These are phyloP conservation scores for Maccullochella peelii DNA, from an alignment of 2,113 vertebrate species.

Conservation along the genomic window DNA sequence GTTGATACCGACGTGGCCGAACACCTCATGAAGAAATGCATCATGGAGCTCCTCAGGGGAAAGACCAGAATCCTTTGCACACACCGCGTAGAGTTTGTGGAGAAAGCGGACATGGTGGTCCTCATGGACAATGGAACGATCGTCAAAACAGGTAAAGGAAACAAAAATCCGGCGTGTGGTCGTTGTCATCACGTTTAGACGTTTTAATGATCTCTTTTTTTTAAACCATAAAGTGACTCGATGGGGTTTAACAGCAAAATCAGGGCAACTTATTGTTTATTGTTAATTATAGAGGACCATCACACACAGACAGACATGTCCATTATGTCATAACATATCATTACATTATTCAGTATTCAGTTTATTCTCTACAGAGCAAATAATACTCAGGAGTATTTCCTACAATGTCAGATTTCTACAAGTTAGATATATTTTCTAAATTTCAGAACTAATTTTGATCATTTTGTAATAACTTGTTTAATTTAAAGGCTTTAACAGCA, in stretches of 20 bases:
- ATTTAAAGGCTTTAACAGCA: too few relatives aligned
- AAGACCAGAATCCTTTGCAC: constrained; percentile 96
- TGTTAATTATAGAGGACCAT: too few relatives aligned
- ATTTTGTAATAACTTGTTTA: too few relatives aligned
- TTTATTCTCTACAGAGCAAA: neutral
- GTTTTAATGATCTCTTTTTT: too few relatives aligned
- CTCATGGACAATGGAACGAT: constrained; percentile 91
- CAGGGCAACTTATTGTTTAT: neutral
- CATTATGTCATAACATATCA: neutral
- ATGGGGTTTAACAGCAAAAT: neutral
- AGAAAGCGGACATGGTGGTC: constrained; percentile 88
- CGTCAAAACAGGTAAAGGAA: constrained; percentile 87
- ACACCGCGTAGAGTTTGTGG: constrained; percentile 91
- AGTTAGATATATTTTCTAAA: too few relatives aligned
- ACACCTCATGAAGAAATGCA: constrained; percentile 93
- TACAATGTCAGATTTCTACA: too few relatives aligned
- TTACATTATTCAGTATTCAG: neutral
- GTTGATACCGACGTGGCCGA: constrained; percentile 93
- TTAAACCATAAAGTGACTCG: too few relatives aligned
- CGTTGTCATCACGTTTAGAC: neutral
- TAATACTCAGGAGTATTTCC: too few relatives aligned
- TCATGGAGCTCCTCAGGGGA: constrained; percentile 87
- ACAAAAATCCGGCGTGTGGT: neutral
- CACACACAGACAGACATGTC: too few relatives aligned
- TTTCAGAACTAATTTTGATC: too few relatives aligned